Percentiles rank a stretch among this genome's conserved stretches.
Conservation (phyloP, 2,797 vertebrate genomes). For the Graptemys geographica region DNA sequence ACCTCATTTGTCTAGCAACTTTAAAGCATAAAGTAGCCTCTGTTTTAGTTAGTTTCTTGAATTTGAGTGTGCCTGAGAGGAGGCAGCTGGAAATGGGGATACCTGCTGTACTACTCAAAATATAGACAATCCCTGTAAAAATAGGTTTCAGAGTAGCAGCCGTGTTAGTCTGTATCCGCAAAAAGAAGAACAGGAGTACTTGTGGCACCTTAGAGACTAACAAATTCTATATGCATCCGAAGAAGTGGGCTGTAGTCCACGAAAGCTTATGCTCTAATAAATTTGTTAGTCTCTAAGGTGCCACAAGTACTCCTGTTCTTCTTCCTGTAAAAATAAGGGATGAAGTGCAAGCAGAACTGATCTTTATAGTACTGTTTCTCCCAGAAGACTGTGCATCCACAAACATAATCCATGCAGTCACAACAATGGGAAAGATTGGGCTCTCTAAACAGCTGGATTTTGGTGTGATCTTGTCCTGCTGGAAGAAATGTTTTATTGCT, state of each 20-base stretch:
- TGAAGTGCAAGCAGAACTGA: neutral
- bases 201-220: too few relatives aligned
- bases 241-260: too few relatives aligned
- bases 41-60: neutral
- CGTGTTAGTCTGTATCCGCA: too few relatives aligned
- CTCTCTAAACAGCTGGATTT: neutral
- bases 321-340: neutral
- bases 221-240: too few relatives aligned
- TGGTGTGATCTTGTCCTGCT: neutral
- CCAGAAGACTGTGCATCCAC: neutral
- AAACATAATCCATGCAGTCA: neutral
- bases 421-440: accelerated
- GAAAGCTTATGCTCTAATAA: too few relatives aligned
- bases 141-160: neutral
- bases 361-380: neutral
- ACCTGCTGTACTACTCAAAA: neutral
- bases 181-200: too few relatives aligned
- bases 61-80: neutral
- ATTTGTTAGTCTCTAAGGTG: too few relatives aligned
- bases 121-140: neutral
- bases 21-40: neutral
- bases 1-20: neutral
- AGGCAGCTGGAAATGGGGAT: neutral
- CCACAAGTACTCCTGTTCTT: too few relatives aligned
- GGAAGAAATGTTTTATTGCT: neutral